Evolutionary conservation across 2,113 vertebrate species (phyloP).

Genomic region (Otus sunia): DNA sequence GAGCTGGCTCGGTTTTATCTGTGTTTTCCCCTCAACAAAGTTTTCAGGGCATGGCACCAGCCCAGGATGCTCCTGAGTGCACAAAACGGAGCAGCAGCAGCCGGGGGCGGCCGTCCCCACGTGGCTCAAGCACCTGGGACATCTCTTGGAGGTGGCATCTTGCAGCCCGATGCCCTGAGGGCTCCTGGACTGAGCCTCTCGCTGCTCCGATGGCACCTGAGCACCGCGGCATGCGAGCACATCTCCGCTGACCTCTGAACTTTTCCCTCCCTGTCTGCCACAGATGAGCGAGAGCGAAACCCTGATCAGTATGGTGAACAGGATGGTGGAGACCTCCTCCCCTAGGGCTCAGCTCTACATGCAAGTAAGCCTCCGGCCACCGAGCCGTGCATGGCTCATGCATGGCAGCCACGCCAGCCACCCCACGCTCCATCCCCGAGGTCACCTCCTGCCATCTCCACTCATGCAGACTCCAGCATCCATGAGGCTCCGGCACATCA

Average conservation of each 20-base stretch:
- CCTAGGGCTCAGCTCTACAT: slow-evolving; percentile 87
- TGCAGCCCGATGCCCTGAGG: background rate
- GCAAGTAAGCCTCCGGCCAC: slow-evolving; percentile 82
- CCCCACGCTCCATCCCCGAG: background rate
- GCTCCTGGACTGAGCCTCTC: fast-evolving
- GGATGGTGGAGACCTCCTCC: slow-evolving; percentile 86
- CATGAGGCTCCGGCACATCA: background rate
- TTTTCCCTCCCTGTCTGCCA: slow-evolving; percentile 78
- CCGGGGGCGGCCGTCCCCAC: fast-evolving
- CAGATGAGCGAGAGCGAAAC: slow-evolving; percentile 88
- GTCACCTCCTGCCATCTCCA: slow-evolving; percentile 29
- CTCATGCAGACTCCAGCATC: background rate
- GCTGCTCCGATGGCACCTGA: fast-evolving
- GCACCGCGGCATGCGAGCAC: background rate
- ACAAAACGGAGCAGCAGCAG: background rate
- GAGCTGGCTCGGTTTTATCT: background rate
- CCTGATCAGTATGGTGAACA: slow-evolving; percentile 87
- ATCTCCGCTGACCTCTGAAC: slow-evolving; percentile 50
- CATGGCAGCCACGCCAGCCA: slow-evolving; percentile 33
- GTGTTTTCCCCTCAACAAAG: background rate
- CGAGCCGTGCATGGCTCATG: slow-evolving; percentile 36
- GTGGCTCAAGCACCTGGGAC: background rate
- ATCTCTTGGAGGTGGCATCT: background rate
- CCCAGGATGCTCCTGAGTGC: background rate
- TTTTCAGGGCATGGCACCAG: background rate